Evolutionary conservation across 1,140 invertebrate species (phyloP), one percentile per base, ranked within the genome.

Genomic region (Brachionus rubens): DNA sequence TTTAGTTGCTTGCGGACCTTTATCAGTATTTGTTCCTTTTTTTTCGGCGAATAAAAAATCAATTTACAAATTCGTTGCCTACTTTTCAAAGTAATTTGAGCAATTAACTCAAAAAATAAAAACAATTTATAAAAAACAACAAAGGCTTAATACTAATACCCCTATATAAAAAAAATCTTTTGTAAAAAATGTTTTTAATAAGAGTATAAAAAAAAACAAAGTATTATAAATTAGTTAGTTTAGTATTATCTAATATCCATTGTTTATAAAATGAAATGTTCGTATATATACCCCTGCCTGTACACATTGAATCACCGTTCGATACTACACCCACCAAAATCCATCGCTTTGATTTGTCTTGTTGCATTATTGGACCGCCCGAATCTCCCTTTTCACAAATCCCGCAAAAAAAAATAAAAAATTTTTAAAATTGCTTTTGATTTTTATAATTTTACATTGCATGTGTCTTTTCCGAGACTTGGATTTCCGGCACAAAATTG

Each of bases 401-500:
- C n/a, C n/a, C n/a, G n/a, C n/a, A n/a, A n/a, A n/a, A n/a, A n/a
- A n/a, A n/a, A 33, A 26, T 40, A 14, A 7, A 28, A 33, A 24
- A 2, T 16, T 16, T 28, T 24, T 19, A 21, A 14, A 14, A 50
- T 24, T 0, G 16, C 1, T 26, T 10, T 72, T 47, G 43, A 47
- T 2, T 1, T 24, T 24, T 19, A 5, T 24, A n/a, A 10, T 19
- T 21, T n/a, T 47, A 72, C 68, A 48, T 72, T 72, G 50, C 68
- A 72, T 21, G 68, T 72, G 26, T 72, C 68, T 33, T 72, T 72
- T 33, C 68, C 68, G 2, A 50, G 46, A 24, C 10, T 21, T 9
- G 33, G 46, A 41, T 72, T 54, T 40, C 68, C 68, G 41, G 68
- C 68, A 30, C 68, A 72, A 54, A 72, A 72, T 36, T 72, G 68